Conservation (phyloP, 2,113 vertebrate genomes). For the Takifugu bimaculatus region DNA sequence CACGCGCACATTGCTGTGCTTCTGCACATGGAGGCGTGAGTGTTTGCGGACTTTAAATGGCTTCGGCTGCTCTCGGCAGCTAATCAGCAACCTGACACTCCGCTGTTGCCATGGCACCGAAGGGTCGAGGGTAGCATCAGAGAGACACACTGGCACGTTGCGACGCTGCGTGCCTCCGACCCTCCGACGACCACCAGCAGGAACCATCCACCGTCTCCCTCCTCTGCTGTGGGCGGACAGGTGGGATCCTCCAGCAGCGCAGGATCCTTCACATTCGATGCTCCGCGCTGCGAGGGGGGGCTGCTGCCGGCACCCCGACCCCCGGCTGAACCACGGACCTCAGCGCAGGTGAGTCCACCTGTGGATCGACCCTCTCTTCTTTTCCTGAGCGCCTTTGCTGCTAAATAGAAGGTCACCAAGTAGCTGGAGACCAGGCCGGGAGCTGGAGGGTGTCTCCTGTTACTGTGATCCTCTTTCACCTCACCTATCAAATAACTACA, state of each 20-base stretch:
- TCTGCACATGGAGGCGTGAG: no score
- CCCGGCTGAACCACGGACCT: conserved; percentile 78
- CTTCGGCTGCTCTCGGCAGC: conserved; percentile 7
- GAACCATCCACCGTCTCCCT: not conserved
- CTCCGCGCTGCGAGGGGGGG: conserved; percentile 67
- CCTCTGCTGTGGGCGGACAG: conserved; percentile 22
- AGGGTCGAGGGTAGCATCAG: conserved; percentile 48
- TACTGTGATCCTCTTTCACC: conserved; percentile 53
- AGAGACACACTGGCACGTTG: conserved; percentile 9
- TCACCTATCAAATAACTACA: conserved; percentile 1
- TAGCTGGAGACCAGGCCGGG: conserved; percentile 39
- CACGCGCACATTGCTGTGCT: no score
- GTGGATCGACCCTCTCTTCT: not conserved
- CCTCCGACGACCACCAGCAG: no score
- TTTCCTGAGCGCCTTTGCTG: not conserved
- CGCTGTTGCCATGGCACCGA: conserved; percentile 60
- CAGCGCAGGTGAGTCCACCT: conserved; percentile 77
- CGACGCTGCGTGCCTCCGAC: not conserved
- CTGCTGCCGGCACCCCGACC: conserved; percentile 69
- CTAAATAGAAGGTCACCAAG: no score
- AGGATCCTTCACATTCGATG: conserved; percentile 80
- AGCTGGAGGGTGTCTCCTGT: conserved; percentile 44
- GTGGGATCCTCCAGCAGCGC: conserved; percentile 37
- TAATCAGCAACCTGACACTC: conserved; percentile 55
- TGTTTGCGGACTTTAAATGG: no score